Base-by-base conservation (phyloP, 1,140 invertebrate genomes). In the Aphelinus certus region DNA sequence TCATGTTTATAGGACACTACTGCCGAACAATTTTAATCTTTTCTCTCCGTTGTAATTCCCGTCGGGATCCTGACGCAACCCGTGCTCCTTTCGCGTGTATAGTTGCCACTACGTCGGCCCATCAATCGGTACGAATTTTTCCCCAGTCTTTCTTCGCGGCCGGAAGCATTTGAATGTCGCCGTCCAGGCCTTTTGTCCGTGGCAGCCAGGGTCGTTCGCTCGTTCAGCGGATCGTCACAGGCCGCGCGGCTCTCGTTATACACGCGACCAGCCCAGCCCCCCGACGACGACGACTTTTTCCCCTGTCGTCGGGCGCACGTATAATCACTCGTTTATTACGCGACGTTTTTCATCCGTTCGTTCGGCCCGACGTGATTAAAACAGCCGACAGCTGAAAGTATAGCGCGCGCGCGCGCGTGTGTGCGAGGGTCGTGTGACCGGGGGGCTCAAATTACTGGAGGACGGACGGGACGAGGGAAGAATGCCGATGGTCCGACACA, bases 91-190 rank as follows among this genome's bases (percentile, higher is more conserved):
- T 26, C 26, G 26, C 26, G 26, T 26, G 26, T 26, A 26, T 26
- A 26, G 26, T 0, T 26, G 26, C 26, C 26, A 26, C 26, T 26
- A 26, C 26, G 26, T 26, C 26, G 26, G 26, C 26, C 26, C 26
- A 26, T 26, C 26, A 26, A 26, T 26, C 26, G 26, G 26, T 26
- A 26, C 26, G 26, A 26, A 26, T 26, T 26, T 26, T 26, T 26
- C 0, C 26, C 26, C 26, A 0, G 26, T 49, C 49, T 63, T 62
- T 56, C 77, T 77, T 80, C 73, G 68, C 68, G 71, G 51, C 76
- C 75, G 79, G 78, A 79, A 82, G 77, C 78, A 77, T 82, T 81
- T 83, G 80, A 84, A 81, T 78, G 56, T 77, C 26, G 26, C 26
- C 26, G 26, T 26, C 26, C 26, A 26, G 26, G 26, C 0, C 26